Evolutionary conservation across 92 coral and sea anemone genomes (phyloP), one percentile per base, ranked within the genome.

Genomic region (Isaurus tuberculatus): DNA sequence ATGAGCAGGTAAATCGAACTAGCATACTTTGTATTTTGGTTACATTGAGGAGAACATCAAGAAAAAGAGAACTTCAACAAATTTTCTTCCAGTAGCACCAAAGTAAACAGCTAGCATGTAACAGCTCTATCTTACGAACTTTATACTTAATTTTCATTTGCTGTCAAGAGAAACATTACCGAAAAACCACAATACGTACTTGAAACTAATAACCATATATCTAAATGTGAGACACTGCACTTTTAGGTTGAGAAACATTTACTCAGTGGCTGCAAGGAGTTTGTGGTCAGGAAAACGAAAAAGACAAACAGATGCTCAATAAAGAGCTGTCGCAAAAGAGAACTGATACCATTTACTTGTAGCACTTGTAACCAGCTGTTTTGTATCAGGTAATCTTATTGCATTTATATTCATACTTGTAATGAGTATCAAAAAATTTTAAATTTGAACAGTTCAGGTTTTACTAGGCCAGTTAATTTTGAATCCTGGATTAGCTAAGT

Each of bases 191-290:
- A 40, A 40, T 40, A 7, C 9, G 7, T 40, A 40, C 8, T 40
- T 55, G 8, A 55, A 55, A 55, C 27, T 22, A 55, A 55, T 55
- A 20, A 19, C 9, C 22, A 55, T 19, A 55, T 55, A 19, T 19
- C 63, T 55, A 55, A 55, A 7, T 55, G 4, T 55, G 63, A n/a
- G 63, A 19, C 8, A 40, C 11, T 40, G 46, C 9, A n/a, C 8
- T 66, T 53, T 20, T 80, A 94, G 97, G 98, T 96, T 70, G 94
- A 92, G 51, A 88, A 81, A 66, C 99, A 96, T 58, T 78, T 96
- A 16, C 86, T 94, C 30, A 96, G 99, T 94, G 98, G 99, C 53
- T 96, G 99, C 67, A 96, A 90, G 86, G 94, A 92, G 42, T 89
- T 92, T 66, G 88, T 96, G 22, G 72, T 94, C 53, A 91, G 84